A percentile compares a stretch with the other conserved stretches of the same genome.
These are phyloP conservation scores for Thalassophryne amazonica DNA, from an alignment of 2,797 vertebrate species.

Conservation along the genomic window DNA sequence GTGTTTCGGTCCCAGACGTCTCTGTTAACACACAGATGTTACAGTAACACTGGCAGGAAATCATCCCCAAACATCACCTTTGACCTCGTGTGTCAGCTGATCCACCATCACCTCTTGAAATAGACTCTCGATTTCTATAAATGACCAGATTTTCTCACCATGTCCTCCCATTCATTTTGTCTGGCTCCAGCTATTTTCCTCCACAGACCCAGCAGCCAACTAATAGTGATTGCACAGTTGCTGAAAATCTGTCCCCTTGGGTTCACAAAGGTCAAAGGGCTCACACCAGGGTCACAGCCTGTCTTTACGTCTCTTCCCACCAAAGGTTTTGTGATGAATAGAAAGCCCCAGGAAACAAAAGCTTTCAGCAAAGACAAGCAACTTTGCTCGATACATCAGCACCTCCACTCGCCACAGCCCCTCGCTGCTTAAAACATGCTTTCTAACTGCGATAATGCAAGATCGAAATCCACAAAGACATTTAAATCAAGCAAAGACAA, in stretches of 20 bases:
- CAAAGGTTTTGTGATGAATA: conserved; percentile 98
- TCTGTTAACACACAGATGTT: conserved; percentile 96
- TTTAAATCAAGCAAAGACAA: conserved; percentile 37
- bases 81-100: conserved; percentile 94
- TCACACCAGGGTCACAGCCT: conserved; percentile 85
- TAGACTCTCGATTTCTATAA: conserved; percentile 92
- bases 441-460: conserved; percentile 78
- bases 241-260: conserved; percentile 88
- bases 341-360: conserved; percentile 86
- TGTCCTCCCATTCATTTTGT: conserved; percentile 80
- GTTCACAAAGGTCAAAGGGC: conserved; percentile 94
- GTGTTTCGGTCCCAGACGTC: conserved; percentile 82
- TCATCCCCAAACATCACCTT: conserved; percentile 90
- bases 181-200: conserved; percentile 79
- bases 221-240: conserved; percentile 86
- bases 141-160: conserved; percentile 94
- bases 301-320: conserved; percentile 89
- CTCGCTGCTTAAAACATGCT: conserved; percentile 79
- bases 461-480: conserved; percentile 51
- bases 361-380: conserved; percentile 90
- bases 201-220: conserved; percentile 78
- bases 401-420: conserved; percentile 81
- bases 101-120: conserved; percentile 89
- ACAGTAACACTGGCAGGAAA: conserved; percentile 94
- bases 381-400: conserved; percentile 94